These are phyloP conservation scores for Dendronephthya gigantea DNA, from an alignment of 64 coral and sea anemone genomes.

Conservation along the genomic window DNA sequence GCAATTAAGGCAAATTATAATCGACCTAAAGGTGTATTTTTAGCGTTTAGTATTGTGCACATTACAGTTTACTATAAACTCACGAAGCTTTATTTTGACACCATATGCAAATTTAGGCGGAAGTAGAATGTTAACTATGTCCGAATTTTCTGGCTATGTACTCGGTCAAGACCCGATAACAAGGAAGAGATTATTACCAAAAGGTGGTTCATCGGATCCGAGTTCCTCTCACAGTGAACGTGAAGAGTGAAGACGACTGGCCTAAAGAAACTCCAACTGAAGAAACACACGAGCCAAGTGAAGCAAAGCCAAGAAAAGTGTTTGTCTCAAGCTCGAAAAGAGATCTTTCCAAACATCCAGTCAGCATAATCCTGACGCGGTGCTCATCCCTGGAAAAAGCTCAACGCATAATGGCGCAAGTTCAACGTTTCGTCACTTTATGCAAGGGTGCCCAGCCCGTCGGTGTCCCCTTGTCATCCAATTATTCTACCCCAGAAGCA, in stretches of 20 bases:
- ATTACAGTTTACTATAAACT: too few relatives aligned
- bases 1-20: too few relatives aligned
- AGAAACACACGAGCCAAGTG: neutral
- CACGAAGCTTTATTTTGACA: too few relatives aligned
- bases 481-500: neutral
- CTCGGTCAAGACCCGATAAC: neutral
- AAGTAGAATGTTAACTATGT: too few relatives aligned
- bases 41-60: too few relatives aligned
- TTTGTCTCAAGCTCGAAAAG: neutral
- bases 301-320: neutral
- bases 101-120: too few relatives aligned
- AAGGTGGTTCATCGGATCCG: neutral
- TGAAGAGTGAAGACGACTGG: neutral
- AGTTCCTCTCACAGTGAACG: conserved; percentile 8
- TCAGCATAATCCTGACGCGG: neutral
- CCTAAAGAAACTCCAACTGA: neutral
- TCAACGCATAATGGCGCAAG: neutral
- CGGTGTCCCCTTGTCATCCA: neutral
- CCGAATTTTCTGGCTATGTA: too few relatives aligned
- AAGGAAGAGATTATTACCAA: neutral
- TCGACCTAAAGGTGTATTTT: too few relatives aligned
- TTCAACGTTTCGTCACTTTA: neutral
- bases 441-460: neutral
- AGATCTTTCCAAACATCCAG: neutral
- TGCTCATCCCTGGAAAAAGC: neutral